Evolutionary conservation across 2,888 invertebrate genomes (phyloP), one percentile per base, ranked within the genome.

Genomic region (Aphodius sticticus): DNA sequence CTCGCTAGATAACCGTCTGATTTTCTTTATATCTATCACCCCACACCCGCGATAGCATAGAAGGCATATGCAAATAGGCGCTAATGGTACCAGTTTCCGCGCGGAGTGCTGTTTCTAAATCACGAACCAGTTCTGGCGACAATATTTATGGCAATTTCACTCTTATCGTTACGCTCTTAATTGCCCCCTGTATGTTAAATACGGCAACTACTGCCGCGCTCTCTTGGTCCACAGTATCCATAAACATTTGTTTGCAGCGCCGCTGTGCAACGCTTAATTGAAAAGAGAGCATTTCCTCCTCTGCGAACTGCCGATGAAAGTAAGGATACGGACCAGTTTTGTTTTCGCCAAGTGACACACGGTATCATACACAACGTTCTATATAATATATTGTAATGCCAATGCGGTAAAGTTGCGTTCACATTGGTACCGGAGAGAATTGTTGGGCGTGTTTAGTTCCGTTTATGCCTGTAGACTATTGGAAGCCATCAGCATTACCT

Each of bases 131-230:
- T 74, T 53, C 53, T 38, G 76, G 77, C 75, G 80, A 70, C 69
- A 77, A 80, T 78, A 74, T 74, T 74, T 74, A 74, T 74, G 76
- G 78, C 80, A 78, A 80, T 78, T 80, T 80, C 78, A 76, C 80
- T 80, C 78, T 78, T 80, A 80, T 80, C 80, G 35, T 80, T 69
- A 16, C 77, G 77, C 78, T 78, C 78, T 80, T 80, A 80, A 80
- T 80, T 80, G 80, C 76, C n/a, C 16, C 53, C 74, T 36, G 74
- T 74, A 77, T 75, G 80, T 78, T 80, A 80, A 74, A 78, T 80
- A 70, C 78, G 69, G 71, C 69, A 71, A 53, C 53, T 12, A 53
- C 53, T 9, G 7, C 53, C 12, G 12, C 12, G 53, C 53, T 53
- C 7, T 12, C 9, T 12, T 53, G 53, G 53, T 9, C 53, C 53